Conservation (phyloP, 2,797 vertebrate genomes). For the Amphiprion clarkii region DNA sequence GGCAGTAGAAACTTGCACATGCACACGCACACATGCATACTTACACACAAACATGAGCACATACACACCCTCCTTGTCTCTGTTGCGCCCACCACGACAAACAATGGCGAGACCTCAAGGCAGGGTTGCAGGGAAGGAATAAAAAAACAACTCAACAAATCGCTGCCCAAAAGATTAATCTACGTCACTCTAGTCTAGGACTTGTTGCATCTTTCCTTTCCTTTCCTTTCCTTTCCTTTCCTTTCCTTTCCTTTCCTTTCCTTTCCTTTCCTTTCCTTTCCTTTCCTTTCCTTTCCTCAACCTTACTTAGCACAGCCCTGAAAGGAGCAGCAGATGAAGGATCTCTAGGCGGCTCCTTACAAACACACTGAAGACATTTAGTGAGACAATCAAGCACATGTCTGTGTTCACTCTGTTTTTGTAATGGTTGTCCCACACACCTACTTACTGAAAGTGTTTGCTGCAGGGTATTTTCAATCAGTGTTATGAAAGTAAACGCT, state of each 20-base stretch:
- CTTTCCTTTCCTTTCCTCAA: background rate
- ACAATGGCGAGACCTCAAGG: constrained; percentile 81
- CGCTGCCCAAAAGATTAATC: constrained; percentile 61
- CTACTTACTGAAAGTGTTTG: constrained; percentile 83
- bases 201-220: constrained; percentile 36
- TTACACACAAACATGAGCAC: constrained; percentile 54
- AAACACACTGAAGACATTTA: constrained; percentile 81
- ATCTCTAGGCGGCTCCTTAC: constrained; percentile 65
- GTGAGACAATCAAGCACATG: constrained; percentile 88
- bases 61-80: constrained; percentile 84
- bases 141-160: constrained; percentile 55
- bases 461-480: constrained; percentile 87
- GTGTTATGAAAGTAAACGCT: constrained; percentile 83
- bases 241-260: constrained; percentile 6
- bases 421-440: constrained; percentile 81
- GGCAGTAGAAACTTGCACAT: constrained; percentile 82
- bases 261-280: constrained; percentile 17
- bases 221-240: constrained; percentile 25
- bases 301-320: constrained; percentile 52
- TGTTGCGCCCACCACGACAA: constrained; percentile 75
- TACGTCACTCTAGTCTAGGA: constrained; percentile 14
- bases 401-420: constrained; percentile 86
- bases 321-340: constrained; percentile 63
- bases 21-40: constrained; percentile 47
- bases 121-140: constrained; percentile 84